Conservation (phyloP, 1,140 invertebrate species). For the Harlomillsia oculata region DNA sequence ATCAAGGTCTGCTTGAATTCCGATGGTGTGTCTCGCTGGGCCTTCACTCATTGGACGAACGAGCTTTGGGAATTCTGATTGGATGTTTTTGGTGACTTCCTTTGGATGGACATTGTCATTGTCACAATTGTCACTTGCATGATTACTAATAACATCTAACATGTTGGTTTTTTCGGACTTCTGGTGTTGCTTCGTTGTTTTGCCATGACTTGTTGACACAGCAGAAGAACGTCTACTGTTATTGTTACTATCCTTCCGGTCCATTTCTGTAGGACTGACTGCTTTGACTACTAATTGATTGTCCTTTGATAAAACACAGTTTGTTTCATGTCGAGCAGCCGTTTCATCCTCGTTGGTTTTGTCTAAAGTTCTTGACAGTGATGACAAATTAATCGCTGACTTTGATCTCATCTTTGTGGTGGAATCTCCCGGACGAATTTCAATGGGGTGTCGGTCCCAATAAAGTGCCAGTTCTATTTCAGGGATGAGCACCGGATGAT, state of each 20-base stretch:
- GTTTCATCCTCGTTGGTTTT: not conserved
- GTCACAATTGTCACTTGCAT: too few species aligned
- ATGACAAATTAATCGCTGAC: conserved; percentile 4
- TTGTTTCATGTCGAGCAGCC: too few species aligned
- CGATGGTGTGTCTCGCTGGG: not conserved
- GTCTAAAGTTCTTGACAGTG: not conserved
- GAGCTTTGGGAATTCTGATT: too few species aligned
- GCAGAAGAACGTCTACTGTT: conserved; percentile 4
- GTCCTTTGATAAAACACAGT: not conserved
- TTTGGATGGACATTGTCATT: too few species aligned
- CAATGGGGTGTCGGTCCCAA: conserved; percentile 21
- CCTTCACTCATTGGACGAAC: not conserved
- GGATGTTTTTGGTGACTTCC: too few species aligned
- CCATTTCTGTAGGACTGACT: not conserved
- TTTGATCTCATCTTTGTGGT: conserved; percentile 1
- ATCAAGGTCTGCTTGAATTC: conserved; percentile 8
- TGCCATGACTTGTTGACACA: not conserved
- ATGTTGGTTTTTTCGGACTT: not conserved
- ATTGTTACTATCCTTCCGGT: not conserved
- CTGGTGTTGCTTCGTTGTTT: not conserved
- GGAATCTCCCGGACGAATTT: not conserved
- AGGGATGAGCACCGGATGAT: conserved; percentile 1
- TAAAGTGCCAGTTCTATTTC: conserved; percentile 26
- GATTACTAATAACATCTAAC: too few species aligned
- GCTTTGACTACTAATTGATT: not conserved